A percentile compares a stretch with the other conserved stretches of the same genome.
These are phyloP conservation scores for Craniophora ligustri DNA, from an alignment of 2,888 invertebrate species.

Conservation along the genomic window DNA sequence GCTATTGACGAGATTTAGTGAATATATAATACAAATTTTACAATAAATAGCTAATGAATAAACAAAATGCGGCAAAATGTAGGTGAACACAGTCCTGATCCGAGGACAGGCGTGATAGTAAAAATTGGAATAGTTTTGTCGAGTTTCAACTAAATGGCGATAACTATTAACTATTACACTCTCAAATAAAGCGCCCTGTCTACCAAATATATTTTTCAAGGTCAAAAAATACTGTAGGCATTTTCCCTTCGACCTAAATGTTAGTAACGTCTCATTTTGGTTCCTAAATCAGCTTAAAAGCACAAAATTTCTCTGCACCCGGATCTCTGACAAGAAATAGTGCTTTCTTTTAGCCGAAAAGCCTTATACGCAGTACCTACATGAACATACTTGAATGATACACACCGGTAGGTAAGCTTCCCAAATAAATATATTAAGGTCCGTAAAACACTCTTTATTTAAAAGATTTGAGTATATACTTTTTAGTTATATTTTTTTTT, in stretches of 20 bases:
- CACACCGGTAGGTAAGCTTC: constrained; percentile 4
- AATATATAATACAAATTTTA: no score
- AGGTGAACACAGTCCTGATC: no score
- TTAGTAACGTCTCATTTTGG: constrained; percentile 27
- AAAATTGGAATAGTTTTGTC: no score
- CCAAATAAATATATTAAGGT: constrained; percentile 35
- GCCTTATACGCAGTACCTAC: not conserved
- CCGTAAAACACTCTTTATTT: constrained; percentile 5
- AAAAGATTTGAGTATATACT: constrained; percentile 25
- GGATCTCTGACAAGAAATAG: constrained; percentile 43
- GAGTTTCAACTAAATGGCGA: no score
- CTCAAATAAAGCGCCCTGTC: not conserved
- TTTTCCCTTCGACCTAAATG: constrained; percentile 21
- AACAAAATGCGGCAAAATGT: no score
- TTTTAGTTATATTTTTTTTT: not conserved
- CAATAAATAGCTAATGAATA: no score
- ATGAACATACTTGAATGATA: constrained; percentile 17
- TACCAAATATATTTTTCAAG: not conserved
- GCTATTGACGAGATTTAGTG: no score
- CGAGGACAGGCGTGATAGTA: no score
- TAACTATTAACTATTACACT: no score
- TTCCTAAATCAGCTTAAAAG: constrained; percentile 54
- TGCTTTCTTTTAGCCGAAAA: constrained; percentile 26
- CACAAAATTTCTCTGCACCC: constrained; percentile 46
- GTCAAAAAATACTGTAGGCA: constrained; percentile 10